Evolutionary conservation across 1,140 invertebrate genomes (phyloP).

Genomic region (Eueides isabella): DNA sequence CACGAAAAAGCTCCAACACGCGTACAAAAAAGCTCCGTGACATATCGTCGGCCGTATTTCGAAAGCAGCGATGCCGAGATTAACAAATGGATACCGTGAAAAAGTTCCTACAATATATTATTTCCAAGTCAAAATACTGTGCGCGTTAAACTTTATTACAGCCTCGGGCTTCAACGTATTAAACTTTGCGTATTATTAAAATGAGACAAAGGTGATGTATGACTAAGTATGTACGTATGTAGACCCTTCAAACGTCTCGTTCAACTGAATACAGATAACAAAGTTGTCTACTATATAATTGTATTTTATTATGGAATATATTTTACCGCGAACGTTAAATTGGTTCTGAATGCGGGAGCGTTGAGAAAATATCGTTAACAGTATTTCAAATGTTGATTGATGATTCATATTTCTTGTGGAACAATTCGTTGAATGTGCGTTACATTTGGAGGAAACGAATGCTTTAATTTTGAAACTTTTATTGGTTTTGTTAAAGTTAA

Average conservation of each 20-base stretch:
- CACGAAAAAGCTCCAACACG: constrained; percentile 3
- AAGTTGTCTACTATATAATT: constrained; percentile 14
- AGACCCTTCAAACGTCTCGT: not conserved
- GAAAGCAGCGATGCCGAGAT: constrained; percentile 46
- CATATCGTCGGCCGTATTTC: constrained; percentile 22
- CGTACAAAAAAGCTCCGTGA: constrained; percentile 11
- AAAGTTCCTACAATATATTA: constrained; percentile 66
- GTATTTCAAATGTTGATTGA: constrained; percentile 9
- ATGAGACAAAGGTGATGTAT: constrained; percentile 56
- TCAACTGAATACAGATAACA: not conserved
- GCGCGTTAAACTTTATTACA: constrained; percentile 72
- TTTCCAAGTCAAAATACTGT: constrained; percentile 59
- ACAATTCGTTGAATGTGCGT: too few species aligned
- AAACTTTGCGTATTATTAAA: constrained; percentile 74
- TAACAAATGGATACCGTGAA: constrained; percentile 64
- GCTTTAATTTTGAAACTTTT: not conserved
- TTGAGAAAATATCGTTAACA: not conserved
- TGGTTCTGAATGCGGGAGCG: too few species aligned
- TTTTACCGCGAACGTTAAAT: not conserved
- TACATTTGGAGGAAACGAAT: not conserved
- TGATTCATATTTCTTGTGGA: constrained; percentile 2
- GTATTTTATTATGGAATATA: not conserved
- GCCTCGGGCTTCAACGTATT: constrained; percentile 55
- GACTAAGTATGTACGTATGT: not conserved
- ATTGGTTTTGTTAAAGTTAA: not conserved